phyloP scores from a whole-genome alignment of 1,140 invertebrate species.

The Phthorimaea operculella region DNA sequence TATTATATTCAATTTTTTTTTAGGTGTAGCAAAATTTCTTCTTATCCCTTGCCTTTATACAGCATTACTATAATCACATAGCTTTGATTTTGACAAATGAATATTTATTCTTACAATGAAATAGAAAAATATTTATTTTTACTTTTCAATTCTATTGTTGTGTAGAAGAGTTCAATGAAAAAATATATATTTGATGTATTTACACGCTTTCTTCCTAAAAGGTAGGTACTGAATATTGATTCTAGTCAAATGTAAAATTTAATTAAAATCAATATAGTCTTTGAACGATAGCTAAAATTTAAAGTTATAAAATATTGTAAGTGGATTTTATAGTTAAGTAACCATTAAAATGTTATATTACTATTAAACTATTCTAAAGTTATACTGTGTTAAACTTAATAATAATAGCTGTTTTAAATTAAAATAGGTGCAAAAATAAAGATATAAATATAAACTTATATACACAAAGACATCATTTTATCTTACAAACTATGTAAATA shows the following conservation, averaged over 20 bases:
- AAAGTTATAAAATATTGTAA: constrained; percentile 1
- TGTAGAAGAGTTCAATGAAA: not conserved
- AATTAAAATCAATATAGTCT: constrained; percentile 31
- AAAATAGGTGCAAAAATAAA: not conserved
- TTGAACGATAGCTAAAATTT: constrained; percentile 10
- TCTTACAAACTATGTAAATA: constrained; percentile 20
- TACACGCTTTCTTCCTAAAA: constrained; percentile 24
- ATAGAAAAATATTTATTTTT: too few species aligned
- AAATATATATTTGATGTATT: constrained; percentile 10
- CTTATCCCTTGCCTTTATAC: too few species aligned
- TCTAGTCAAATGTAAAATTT: constrained; percentile 61
- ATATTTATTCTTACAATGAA: too few species aligned
- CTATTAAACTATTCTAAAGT: too few species aligned
- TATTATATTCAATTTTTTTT: too few species aligned
- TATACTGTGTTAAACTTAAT: too few species aligned
- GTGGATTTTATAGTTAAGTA: too few species aligned
- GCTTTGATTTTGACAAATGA: too few species aligned
- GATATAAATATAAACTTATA: constrained; percentile 6
- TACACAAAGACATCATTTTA: constrained; percentile 8
- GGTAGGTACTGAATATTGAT: constrained; percentile 51
- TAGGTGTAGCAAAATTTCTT: too few species aligned
- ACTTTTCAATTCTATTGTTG: too few species aligned
- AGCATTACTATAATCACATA: too few species aligned
- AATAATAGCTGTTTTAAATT: too few species aligned
- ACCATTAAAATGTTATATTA: constrained; percentile 1